Percentiles rank a stretch among this genome's conserved stretches.
Evolutionary conservation across 1,140 invertebrate species (phyloP).

Genomic region (Centruroides sculpturatus): DNA sequence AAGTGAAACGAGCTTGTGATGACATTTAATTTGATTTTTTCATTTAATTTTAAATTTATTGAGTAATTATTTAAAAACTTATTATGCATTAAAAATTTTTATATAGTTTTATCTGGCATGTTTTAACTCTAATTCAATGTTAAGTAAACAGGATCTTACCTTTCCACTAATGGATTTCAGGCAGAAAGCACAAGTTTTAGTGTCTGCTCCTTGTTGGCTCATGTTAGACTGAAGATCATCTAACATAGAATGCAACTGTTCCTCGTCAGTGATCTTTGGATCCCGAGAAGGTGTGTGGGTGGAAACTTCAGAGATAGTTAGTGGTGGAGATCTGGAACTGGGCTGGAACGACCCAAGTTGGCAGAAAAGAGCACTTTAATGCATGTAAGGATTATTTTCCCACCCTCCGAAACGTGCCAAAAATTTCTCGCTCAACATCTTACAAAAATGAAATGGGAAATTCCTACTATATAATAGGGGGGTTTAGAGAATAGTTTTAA

Average conservation of each 20-base stretch:
- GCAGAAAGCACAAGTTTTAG: slow-evolving; percentile 72
- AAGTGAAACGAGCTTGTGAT: too few relatives aligned
- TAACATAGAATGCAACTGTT: slow-evolving; percentile 81
- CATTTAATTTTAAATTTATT: slow-evolving; percentile 18
- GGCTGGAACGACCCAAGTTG: slow-evolving; percentile 17
- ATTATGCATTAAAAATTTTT: too few relatives aligned
- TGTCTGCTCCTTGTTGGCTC: slow-evolving; percentile 90
- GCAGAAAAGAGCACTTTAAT: too few relatives aligned
- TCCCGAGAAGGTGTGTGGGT: slow-evolving; percentile 29
- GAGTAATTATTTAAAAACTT: slow-evolving; percentile 18
- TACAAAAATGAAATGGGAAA: too few relatives aligned
- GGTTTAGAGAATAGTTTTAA: too few relatives aligned
- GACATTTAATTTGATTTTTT: slow-evolving; percentile 9
- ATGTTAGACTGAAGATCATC: slow-evolving; percentile 74
- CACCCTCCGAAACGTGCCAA: too few relatives aligned
- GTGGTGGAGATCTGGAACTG: slow-evolving; percentile 42
- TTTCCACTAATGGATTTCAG: too few relatives aligned
- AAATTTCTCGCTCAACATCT: too few relatives aligned
- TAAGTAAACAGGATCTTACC: too few relatives aligned
- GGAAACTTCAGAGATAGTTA: slow-evolving; percentile 21
- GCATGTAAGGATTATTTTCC: too few relatives aligned
- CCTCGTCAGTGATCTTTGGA: slow-evolving; percentile 21
- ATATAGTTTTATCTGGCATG: slow-evolving; percentile 18
- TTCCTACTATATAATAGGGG: too few relatives aligned
- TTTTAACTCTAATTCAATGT: slow-evolving; percentile 27